Evolutionary conservation across 2,888 invertebrate species (phyloP), one percentile per base, ranked within the genome.

Genomic region (Mythimna impura): DNA sequence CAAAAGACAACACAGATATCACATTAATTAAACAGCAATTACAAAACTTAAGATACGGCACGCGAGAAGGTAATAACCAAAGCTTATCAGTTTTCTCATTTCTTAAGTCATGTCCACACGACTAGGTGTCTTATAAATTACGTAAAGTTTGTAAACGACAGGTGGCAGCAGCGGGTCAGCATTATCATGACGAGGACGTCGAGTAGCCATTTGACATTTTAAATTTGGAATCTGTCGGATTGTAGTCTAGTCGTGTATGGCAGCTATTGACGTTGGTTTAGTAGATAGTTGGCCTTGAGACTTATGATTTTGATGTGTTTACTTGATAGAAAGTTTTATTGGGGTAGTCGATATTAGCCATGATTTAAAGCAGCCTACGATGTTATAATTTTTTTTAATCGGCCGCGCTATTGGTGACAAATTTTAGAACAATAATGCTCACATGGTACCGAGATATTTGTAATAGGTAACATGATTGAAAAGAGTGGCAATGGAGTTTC

Each of bases 131-230:
- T 70, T 78, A 76, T 80, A 82, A 85, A 85, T 90, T 89, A 89
- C 87, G 88, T 87, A 88, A 91, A 89, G 78, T 65, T 43, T 66
- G 83, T 84, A 73, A 76, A 75, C 66, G 75, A 74, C 84, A 88
- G 88, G 86, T 88, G 86, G 76, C 82, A 82, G 77, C 77, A 88
- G 81, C 81, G 85, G 89, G 89, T 91, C 92, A 90, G 89, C 88
- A 83, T 83, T 85, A 88, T 77, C 82, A 87, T 88, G 89, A 87
- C 92, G 90, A 93, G 93, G 93, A 89, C 93, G 86, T 75, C 90
- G 76, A 84, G 89, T 89, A 81, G 72, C 83, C 71, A 64, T 71
- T 78, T 86, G 86, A 86, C 86, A 86, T 86, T 86, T 85, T 73
- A 81, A 79, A 86, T 83, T 83, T 86, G 71, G 85, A 86, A 81